Evolutionary conservation across 1,140 invertebrate genomes (phyloP), one percentile per base, ranked within the genome.

Genomic region (Helicoverpa armigera): DNA sequence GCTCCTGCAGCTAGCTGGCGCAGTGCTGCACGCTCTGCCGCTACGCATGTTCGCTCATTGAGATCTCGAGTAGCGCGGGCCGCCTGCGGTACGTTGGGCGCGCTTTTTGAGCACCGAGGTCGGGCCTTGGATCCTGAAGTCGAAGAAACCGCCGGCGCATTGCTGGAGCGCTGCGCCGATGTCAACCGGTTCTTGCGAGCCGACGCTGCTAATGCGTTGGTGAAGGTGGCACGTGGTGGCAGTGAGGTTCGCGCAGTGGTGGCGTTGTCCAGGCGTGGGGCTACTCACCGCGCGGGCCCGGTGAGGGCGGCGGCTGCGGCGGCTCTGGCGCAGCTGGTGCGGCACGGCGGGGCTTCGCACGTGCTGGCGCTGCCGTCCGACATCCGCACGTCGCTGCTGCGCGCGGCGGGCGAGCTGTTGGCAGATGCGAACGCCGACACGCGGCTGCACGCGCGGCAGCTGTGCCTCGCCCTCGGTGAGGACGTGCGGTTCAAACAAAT

Each of bases 171-270:
- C 85, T 98, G 98, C 54, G 98, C 98, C 0, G 99, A 99, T 89
- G 99, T 98, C 1, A 99, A 99, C 92, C 97, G 97, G 85, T 99
- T 99, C 90, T 95, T 99, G 31, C 95, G 98, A 54, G 97, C 97
- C 16, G 98, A 99, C 92, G 97, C 98, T 12, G 97, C 98, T 16
- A 95, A 96, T n/a, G 97, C 98, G 23, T 89, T 99, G 48, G 97
- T 97, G 83, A 95, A 96, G 7, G 97, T 99, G 96, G 96, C 98
- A 48, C 97, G 97, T 65, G 96, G 96, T 94, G 81, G 96, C 96
- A 58, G 91, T 94, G 43, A 82, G 13, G 91, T 88, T 0, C 88
- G 94, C 50, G 94, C 95, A 0, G 94, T 94, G 2, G 91, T 92
- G 14, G 95, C 96, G 29, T 82, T 97, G 7, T 92, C 95, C 0